Base-by-base conservation (phyloP, 2,888 invertebrate species). In the Anagyrus pseudococci region DNA sequence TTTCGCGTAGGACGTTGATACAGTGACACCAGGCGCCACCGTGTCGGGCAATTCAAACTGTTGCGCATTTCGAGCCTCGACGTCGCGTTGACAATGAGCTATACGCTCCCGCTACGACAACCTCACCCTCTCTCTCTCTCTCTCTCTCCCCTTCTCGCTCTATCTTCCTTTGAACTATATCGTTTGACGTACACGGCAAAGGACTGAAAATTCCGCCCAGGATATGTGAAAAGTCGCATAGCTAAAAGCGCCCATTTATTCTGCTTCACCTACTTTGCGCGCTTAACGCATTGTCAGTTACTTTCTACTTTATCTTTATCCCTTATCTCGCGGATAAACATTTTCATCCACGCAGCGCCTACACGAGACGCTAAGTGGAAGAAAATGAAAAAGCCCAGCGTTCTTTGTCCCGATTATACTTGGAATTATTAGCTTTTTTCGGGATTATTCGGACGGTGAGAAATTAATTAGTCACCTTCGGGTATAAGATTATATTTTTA, bases 21-120 rank as follows among this genome's bases (percentile, higher is more conserved):
- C 46, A 57, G 68, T 49, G 72, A 69, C 68, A 68, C 68, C 68
- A 66, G 75, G 75, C 75, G 75, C 75, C 75, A 73, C 72, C 61
- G 68, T 67, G 75, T 71, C 75, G 75, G 72, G 71, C 73, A 71
- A 70, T 71, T 72, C 64, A 63, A 64, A 55, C 66, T 58, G 62
- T 63, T 68, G 62, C 62, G 64, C 62, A 63, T 66, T 44, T 59
- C 8, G 33, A 46, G 52, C 58, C 53, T 44, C 25, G 56, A 47
- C 58, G 53, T 41, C 48, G 49, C 62, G 61, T 58, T 65, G 61
- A 65, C 62, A 65, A 65, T 62, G 65, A 62, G 58, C 55, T 61
- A 58, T 62, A 58, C 41, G 40, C 40, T 20, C 43, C 20, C 49
- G 20, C 26, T 33, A 25, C 26, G 62, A 54, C 52, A 54, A 47